Evolutionary conservation across 1,140 invertebrate species (phyloP).

Genomic region (Drosophila setifemur): DNA sequence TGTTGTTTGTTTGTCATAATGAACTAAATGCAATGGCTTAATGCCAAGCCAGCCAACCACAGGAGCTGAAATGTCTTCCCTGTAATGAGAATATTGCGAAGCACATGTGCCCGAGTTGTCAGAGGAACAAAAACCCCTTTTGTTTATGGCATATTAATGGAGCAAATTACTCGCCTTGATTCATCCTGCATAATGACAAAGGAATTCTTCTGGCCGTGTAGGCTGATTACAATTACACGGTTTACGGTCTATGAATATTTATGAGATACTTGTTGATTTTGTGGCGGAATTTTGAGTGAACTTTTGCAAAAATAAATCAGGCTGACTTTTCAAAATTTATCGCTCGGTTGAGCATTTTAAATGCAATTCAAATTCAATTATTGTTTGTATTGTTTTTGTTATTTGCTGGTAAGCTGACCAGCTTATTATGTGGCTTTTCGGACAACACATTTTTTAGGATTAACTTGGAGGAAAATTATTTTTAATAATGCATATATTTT

Average conservation of each 20-base stretch:
- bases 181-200: conserved; percentile 13
- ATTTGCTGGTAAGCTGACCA: no score
- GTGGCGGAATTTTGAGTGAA: no score
- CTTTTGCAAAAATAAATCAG: not conserved
- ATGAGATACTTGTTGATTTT: conserved; percentile 16
- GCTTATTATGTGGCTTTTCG: no score
- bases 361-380: no score
- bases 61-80: conserved; percentile 1
- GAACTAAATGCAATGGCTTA: conserved; percentile 60
- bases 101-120: conserved; percentile 29
- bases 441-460: no score
- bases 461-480: no score
- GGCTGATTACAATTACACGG: conserved; percentile 1
- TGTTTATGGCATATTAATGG: conserved; percentile 34
- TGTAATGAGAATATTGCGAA: conserved; percentile 6
- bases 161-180: conserved; percentile 16
- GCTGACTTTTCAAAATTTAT: not conserved
- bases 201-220: not conserved
- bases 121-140: not conserved
- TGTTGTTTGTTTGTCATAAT: conserved; percentile 53
- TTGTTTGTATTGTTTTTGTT: no score
- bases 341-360: no score
- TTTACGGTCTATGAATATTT: conserved; percentile 17
- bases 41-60: conserved; percentile 20
- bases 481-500: no score